Percentiles rank a stretch among this genome's conserved stretches.
Conservation (phyloP, 2,888 invertebrate genomes). For the Idaea straminata region DNA sequence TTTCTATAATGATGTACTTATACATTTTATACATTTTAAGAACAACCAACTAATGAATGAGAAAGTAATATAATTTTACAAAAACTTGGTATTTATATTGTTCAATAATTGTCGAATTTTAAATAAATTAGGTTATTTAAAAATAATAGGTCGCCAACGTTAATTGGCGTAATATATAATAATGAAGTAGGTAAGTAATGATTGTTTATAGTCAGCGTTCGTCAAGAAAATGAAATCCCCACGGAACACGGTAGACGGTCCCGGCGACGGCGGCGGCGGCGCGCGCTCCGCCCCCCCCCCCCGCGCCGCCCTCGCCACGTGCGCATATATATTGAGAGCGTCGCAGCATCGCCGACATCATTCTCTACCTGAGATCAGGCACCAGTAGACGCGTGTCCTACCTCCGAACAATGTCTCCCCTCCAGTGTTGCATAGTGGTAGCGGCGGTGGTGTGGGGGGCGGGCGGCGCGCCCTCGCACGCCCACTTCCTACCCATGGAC, state of each 20-base stretch:
- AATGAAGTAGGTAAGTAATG: no score
- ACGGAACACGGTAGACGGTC: slow-evolving; percentile 9
- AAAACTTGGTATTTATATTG: no score
- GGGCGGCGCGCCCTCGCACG: not conserved
- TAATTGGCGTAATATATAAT: no score
- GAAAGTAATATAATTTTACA: no score
- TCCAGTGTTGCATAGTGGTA: not conserved
- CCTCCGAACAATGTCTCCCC: not conserved
- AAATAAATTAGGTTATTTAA: no score
- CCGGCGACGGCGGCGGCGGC: slow-evolving; percentile 27
- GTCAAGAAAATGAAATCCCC: no score
- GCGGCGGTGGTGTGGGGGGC: not conserved
- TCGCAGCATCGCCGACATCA: not conserved
- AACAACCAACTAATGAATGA: no score
- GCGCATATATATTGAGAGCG: slow-evolving; percentile 21
- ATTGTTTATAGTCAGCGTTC: no score
- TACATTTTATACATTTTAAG: no score
- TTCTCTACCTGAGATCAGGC: not conserved
- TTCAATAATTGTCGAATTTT: no score
- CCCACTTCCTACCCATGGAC: slow-evolving; percentile 36
- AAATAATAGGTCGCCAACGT: no score
- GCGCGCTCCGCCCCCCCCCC: not conserved
- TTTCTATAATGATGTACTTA: no score
- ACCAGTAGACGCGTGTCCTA: not conserved
- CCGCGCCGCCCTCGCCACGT: slow-evolving; percentile 18